phyloP scores from a whole-genome alignment of 53 echinoderm and acorn worm genomes.

The Temnopleurus reevesii region DNA sequence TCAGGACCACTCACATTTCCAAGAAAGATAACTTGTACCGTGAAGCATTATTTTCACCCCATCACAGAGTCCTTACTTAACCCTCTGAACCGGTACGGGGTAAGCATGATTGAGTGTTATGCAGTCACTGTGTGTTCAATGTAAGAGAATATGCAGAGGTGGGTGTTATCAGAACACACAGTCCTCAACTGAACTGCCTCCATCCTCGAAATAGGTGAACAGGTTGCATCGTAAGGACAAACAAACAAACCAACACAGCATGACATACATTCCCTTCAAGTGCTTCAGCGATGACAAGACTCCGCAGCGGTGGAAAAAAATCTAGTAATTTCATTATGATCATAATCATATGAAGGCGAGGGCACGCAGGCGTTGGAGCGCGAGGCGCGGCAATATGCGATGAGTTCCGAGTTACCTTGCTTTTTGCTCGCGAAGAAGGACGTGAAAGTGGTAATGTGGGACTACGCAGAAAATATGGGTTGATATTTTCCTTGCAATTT shows the following conservation, averaged over 20 bases:
- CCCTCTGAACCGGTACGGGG: too few relatives aligned
- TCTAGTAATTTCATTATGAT: constrained; percentile 54
- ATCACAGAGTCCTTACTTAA: too few relatives aligned
- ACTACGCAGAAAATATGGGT: not conserved
- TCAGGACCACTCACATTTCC: too few relatives aligned
- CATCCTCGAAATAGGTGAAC: constrained; percentile 38
- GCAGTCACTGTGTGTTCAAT: too few relatives aligned
- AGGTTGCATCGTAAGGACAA: constrained; percentile 21
- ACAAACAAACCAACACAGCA: constrained; percentile 53
- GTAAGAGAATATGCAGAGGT: too few relatives aligned
- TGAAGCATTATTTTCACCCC: too few relatives aligned
- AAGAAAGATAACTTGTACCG: too few relatives aligned
- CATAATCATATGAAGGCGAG: constrained; percentile 42
- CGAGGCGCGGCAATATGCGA: not conserved
- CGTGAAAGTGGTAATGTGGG: constrained; percentile 21
- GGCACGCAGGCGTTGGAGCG: constrained; percentile 4
- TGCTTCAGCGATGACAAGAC: not conserved
- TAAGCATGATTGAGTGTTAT: too few relatives aligned
- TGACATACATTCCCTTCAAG: constrained; percentile 30
- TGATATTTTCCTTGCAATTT: too few relatives aligned
- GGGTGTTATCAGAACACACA: too few relatives aligned
- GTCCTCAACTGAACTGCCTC: too few relatives aligned
- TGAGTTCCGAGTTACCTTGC: not conserved
- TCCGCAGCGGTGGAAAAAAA: constrained; percentile 16
- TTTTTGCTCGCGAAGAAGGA: constrained; percentile 8